These are phyloP conservation scores for Habropoda laboriosa DNA, from an alignment of 1,140 invertebrate genomes.

Conservation along the genomic window DNA sequence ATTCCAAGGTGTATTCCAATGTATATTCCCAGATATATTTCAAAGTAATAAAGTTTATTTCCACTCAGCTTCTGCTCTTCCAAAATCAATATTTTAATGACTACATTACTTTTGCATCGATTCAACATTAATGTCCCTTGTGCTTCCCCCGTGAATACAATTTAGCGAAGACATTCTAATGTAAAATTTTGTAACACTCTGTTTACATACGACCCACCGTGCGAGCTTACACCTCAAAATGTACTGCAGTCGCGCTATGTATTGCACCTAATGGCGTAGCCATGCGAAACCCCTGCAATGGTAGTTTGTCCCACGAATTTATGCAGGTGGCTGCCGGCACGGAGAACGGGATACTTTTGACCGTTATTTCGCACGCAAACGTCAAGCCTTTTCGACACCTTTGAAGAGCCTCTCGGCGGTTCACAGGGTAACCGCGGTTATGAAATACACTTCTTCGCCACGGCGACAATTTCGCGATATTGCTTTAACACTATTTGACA, in stretches of 20 bases:
- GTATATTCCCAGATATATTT: no score
- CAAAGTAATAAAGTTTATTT: no score
- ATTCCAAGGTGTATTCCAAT: no score
- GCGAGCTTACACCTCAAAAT: constrained; percentile 41
- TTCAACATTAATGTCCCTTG: neutral
- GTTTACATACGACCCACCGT: neutral
- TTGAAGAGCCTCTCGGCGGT: constrained; percentile 62
- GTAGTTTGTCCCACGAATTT: constrained; percentile 57
- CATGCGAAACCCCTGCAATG: constrained; percentile 60
- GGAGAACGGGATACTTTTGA: constrained; percentile 61
- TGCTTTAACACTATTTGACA: constrained; percentile 48
- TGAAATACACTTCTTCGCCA: constrained; percentile 47
- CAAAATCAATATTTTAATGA: no score
- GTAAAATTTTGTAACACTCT: constrained; percentile 5
- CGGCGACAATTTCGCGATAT: constrained; percentile 3
- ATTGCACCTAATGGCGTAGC: constrained; percentile 65
- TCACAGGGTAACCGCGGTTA: constrained; percentile 52
- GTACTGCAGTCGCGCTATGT: constrained; percentile 47
- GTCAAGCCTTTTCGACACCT: constrained; percentile 58
- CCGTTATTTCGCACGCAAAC: constrained; percentile 52
- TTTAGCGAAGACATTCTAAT: neutral
- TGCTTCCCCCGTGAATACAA: no score
- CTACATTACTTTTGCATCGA: neutral
- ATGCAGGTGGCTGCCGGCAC: constrained; percentile 39
- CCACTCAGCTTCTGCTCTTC: no score